Conservation (phyloP, 1,140 invertebrate genomes). For the Lepeophtheirus salmonis region DNA sequence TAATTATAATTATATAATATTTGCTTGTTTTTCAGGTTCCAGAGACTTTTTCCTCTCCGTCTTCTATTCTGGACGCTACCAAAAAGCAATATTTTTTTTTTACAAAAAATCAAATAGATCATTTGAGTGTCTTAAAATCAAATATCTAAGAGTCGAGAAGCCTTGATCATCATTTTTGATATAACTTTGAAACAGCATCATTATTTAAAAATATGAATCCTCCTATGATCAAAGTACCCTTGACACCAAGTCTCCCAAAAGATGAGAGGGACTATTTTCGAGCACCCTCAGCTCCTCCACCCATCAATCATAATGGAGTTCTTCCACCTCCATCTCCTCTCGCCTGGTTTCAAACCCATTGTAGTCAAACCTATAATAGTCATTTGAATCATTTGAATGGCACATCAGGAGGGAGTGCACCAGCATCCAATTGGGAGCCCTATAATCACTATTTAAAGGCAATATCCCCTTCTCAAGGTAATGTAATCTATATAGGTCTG, state of each 20-base stretch:
- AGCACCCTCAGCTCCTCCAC: background rate
- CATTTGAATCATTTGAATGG: too few relatives aligned
- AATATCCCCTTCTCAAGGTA: background rate
- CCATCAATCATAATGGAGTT: background rate
- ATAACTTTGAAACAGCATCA: background rate
- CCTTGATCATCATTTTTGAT: background rate
- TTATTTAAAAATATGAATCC: background rate
- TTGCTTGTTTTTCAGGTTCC: background rate
- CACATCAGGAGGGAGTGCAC: background rate
- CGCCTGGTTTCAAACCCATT: background rate
- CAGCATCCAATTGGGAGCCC: background rate
- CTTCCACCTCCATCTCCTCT: background rate
- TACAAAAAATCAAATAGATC: too few relatives aligned
- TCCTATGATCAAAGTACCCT: background rate
- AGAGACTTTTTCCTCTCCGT: background rate
- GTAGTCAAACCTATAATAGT: too few relatives aligned
- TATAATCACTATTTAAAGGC: background rate
- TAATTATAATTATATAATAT: too few relatives aligned
- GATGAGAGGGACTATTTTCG: background rate
- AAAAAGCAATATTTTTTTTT: too few relatives aligned
- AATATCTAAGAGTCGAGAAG: too few relatives aligned
- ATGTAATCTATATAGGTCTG: too few relatives aligned
- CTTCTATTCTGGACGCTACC: background rate
- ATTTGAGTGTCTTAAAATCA: too few relatives aligned
- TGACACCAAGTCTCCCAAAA: background rate